These are phyloP conservation scores for Oreocharis arfaki DNA, from an alignment of 2,113 vertebrate species.

Conservation along the genomic window DNA sequence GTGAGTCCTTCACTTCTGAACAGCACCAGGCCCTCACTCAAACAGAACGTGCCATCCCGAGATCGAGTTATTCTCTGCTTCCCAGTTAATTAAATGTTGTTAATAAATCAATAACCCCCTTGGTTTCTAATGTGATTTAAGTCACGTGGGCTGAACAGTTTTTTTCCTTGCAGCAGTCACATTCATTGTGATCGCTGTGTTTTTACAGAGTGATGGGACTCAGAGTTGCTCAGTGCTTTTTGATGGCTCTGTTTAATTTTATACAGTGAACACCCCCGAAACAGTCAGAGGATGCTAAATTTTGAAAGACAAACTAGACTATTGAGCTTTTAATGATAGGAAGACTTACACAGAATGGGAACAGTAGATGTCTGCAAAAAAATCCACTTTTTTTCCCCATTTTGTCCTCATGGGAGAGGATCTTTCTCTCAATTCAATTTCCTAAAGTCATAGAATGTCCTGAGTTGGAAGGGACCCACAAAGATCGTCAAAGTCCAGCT, in stretches of 20 bases:
- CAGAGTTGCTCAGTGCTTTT: not conserved
- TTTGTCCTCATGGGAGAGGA: not conserved
- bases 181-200: not conserved
- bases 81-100: not conserved
- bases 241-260: not conserved
- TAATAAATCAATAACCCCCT: not conserved
- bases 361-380: not conserved
- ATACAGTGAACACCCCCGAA: not conserved
- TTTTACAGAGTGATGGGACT: not conserved
- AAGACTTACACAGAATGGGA: not conserved
- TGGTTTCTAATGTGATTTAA: not conserved
- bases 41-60: not conserved
- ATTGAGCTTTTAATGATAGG: not conserved
- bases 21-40: not conserved
- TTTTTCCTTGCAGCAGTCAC: not conserved
- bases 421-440: not conserved
- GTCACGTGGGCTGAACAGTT: accelerated
- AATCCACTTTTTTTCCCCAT: not conserved
- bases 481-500: not conserved
- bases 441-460: not conserved
- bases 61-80: not conserved
- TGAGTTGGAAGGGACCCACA: not conserved
- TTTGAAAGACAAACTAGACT: not conserved
- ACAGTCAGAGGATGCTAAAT: not conserved
- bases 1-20: not conserved